Evolutionary conservation across 2,113 vertebrate species (phyloP).

Genomic region (Hipposideros armiger): DNA sequence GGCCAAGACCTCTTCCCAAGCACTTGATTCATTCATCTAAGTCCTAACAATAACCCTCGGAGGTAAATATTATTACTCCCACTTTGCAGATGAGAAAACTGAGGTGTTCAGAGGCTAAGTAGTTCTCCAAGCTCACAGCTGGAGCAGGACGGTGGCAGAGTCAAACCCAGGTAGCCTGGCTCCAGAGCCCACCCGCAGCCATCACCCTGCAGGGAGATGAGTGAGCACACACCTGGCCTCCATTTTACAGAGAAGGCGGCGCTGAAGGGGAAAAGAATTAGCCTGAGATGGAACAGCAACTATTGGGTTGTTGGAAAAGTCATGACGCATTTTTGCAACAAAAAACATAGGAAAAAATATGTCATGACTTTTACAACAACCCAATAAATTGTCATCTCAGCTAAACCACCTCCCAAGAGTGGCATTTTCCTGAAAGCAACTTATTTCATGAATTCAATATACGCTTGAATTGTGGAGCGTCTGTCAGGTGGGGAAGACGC

Average conservation of each 20-base stretch:
- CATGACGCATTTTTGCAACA: too few species aligned
- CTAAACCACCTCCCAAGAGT: not conserved
- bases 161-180: not conserved
- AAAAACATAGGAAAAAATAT: too few species aligned
- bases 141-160: not conserved
- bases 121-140: not conserved
- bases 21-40: not conserved
- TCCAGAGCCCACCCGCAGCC: not conserved
- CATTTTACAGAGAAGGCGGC: not conserved
- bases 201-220: not conserved
- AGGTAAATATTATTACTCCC: not conserved
- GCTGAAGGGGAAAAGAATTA: not conserved
- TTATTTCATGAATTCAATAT: not conserved
- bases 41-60: not conserved
- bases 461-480: too few species aligned
- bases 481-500: accelerated
- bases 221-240: not conserved
- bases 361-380: too few species aligned
- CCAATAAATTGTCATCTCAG: not conserved
- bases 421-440: not conserved
- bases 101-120: not conserved
- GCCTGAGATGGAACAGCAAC: not conserved
- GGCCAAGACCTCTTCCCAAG: not conserved
- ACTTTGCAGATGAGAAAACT: not conserved
- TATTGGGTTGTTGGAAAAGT: too few species aligned